Percentiles rank a stretch among this genome's conserved stretches.
Evolutionary conservation across 2,113 vertebrate genomes (phyloP).

Genomic region (Stegostoma tigrinum): DNA sequence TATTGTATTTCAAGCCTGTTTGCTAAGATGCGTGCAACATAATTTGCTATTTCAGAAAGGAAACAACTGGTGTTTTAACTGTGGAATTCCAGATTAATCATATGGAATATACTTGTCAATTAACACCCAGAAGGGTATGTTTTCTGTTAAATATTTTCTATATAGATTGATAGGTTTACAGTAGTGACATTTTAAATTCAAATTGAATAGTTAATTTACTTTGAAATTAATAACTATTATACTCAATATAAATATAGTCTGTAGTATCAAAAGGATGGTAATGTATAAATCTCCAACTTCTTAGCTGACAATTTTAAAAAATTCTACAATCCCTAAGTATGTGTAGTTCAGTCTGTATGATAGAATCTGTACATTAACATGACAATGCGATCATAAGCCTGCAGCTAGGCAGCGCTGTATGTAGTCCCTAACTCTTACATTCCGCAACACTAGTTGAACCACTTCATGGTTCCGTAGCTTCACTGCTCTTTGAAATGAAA

Average conservation of each 20-base stretch:
- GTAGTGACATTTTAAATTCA: not conserved
- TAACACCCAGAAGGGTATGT: not conserved
- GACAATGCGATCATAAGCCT: not conserved
- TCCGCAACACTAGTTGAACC: not conserved
- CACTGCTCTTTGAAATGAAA: not conserved
- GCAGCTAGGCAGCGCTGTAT: not conserved
- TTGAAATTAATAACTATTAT: not conserved
- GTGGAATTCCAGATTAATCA: conserved; percentile 1
- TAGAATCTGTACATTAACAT: not conserved
- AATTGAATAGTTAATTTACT: not conserved
- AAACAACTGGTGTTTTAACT: conserved; percentile 31
- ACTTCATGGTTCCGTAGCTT: not conserved
- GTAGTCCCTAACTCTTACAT: not conserved
- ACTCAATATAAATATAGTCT: not conserved
- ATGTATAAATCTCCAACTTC: not conserved
- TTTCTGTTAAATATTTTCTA: not conserved
- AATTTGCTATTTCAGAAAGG: not conserved
- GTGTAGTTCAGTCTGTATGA: not conserved
- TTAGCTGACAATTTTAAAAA: not conserved
- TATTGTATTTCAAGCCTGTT: not conserved
- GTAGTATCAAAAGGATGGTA: not conserved
- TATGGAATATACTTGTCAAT: not conserved
- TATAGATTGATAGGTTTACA: not conserved
- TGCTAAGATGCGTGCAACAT: not conserved
- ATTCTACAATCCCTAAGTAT: not conserved